Base-by-base conservation (phyloP, 2,888 invertebrate species). In the Gymnocheta viridis region DNA sequence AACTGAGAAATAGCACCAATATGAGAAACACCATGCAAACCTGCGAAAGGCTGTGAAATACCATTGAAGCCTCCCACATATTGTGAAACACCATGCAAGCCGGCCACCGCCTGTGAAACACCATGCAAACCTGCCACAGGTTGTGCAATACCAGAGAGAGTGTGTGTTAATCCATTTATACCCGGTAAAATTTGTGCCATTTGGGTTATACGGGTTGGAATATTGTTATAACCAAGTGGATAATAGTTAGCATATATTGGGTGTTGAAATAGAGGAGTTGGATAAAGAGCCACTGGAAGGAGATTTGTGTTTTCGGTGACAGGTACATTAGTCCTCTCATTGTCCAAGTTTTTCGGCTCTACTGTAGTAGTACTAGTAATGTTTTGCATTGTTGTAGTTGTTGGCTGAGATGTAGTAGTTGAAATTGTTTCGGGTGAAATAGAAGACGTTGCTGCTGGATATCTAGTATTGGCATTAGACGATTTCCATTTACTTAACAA, bases 401-500 rank as follows among this genome's bases (percentile, higher is more conserved):
- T 51, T 24, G 56, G 9, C 9, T 32, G 9, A 5, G 22, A 19
- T 22, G 62, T 47, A 6, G 54, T 19, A 1, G 54, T 19, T 1
- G 35, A 2, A 5, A 19, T 64, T 17, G n/a, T 10, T 12, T n/a
- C 44, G 0, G 60, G 10, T 7, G 22, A n/a, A 14, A 17, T 22
- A 3, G 60, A n/a, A 14, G 10, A 10, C 0, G 5, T 22, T 67
- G 41, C 24, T 14, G 54, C 24, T 17, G 19, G 9, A 54, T 47
- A 22, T 4, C 35, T 27, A 35, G 22, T 38, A 3, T 54, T 38
- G 0, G 29, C 32, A 35, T 32, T 24, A 4, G 24, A 17, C 3
- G 24, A n/a, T 27, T 62, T 77, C 29, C 41, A 67, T 60, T 77
- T 82, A 7, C 24, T 44, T 2, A 60, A 7, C 3, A 77, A 54